A percentile compares a stretch with the other conserved stretches of the same genome.
Conservation (phyloP, 1,140 invertebrate genomes). For the Conus betulinus region DNA sequence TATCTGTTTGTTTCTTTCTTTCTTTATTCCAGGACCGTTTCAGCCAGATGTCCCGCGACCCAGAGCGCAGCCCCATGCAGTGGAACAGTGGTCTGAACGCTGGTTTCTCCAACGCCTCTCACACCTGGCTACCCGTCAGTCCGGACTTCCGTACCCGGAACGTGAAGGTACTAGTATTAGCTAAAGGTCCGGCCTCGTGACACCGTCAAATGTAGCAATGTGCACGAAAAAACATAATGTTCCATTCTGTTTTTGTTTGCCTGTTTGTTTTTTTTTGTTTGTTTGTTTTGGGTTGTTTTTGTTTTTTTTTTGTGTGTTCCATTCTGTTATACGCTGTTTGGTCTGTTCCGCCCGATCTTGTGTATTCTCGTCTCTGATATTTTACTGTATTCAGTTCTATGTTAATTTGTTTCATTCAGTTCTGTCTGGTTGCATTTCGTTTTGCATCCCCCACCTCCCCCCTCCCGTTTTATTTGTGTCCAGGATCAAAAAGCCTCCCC, state of each 20-base stretch:
- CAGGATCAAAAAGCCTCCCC: not conserved
- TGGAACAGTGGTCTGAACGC: slow-evolving; percentile 81
- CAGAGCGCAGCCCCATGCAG: slow-evolving; percentile 84
- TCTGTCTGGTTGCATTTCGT: too few species aligned
- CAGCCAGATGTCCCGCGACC: slow-evolving; percentile 80
- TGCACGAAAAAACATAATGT: too few species aligned
- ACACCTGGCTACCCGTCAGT: slow-evolving; percentile 83
- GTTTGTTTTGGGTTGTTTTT: too few species aligned
- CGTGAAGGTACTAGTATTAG: slow-evolving; percentile 48
- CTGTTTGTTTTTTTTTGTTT: not conserved
- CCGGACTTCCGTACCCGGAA: slow-evolving; percentile 74
- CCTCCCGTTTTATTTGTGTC: not conserved
- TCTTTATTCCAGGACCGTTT: slow-evolving; percentile 11
- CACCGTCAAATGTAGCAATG: too few species aligned
- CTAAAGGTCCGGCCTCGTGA: too few species aligned
- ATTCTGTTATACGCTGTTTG: not conserved
- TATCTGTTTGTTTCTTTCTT: too few species aligned
- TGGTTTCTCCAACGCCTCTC: slow-evolving; percentile 77
- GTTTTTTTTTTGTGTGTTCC: too few species aligned
- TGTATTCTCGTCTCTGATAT: not conserved
- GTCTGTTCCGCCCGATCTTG: too few species aligned
- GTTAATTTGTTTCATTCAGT: too few species aligned
- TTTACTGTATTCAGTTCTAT: not conserved
- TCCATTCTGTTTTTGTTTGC: too few species aligned
- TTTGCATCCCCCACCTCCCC: too few species aligned